Percentiles rank a stretch among this genome's conserved stretches.
Evolutionary conservation across 2,888 invertebrate species (phyloP).

Genomic region (Melanargia galathea): DNA sequence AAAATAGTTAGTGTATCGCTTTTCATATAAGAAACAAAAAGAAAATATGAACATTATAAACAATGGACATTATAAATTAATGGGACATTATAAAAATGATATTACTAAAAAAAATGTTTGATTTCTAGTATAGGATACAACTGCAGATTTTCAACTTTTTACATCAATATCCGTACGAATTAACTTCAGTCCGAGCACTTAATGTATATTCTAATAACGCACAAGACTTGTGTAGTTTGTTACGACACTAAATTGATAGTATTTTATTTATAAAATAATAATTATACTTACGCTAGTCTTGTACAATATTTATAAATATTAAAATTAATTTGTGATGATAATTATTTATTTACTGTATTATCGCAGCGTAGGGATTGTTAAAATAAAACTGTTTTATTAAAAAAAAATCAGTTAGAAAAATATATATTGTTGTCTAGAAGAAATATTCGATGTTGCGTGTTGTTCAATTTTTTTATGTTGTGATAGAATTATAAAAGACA

Average conservation of each 20-base stretch:
- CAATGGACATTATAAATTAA: too few species aligned
- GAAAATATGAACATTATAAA: neutral
- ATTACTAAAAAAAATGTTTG: too few species aligned
- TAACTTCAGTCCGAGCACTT: neutral
- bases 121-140: too few species aligned
- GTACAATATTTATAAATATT: slow-evolving; percentile 20
- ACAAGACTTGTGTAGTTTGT: neutral
- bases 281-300: slow-evolving; percentile 12
- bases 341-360: neutral
- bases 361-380: neutral
- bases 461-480: neutral
- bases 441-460: too few species aligned
- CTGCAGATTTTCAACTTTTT: too few species aligned
- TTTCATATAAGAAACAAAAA: neutral
- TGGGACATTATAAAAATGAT: too few species aligned
- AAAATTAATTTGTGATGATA: slow-evolving; percentile 39
- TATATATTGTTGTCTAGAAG: too few species aligned
- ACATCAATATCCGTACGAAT: neutral
- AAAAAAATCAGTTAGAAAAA: neutral
- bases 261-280: neutral
- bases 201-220: neutral
- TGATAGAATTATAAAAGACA: neutral
- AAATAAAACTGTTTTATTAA: neutral
- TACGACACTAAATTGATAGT: neutral
- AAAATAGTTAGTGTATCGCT: too few species aligned